Base-by-base conservation (phyloP, 2,888 invertebrate species). In the Drosophila dives region DNA sequence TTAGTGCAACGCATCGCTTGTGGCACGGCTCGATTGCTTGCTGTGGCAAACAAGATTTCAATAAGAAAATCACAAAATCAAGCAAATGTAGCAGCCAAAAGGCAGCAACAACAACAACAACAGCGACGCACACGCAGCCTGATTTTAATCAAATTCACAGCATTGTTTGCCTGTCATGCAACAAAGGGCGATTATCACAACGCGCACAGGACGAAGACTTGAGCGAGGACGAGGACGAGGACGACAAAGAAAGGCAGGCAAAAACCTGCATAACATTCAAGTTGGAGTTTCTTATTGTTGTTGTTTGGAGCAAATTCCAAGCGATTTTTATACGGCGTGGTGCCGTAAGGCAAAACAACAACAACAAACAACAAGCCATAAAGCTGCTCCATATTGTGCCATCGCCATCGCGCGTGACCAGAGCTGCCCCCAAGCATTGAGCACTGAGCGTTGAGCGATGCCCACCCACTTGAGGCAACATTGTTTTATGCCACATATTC, bases 71-170 rank as follows among this genome's bases (percentile, higher is more conserved):
- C 78, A 60, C 29, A 70, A 70, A 72, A 77, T 79, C 81, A 74
- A 77, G 73, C 73, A 72, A 81, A 81, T 73, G 70, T 73, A 74
- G 81, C 77, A 72, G 68, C 80, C 64, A 71, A 68, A 75, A 78
- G 81, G 70, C 64, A 72, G 70, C 60, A 68, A 55, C 55, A 70
- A 65, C 40, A 75, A 70, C 58, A 61, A 50, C 61, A 70, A 75
- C 75, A 72, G 64, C 62, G 78, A 81, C 77, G 75, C 77, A 80
- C 88, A 87, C 86, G 81, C 83, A 81, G 81, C 63, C 85, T 83
- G 90, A 90, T 90, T 91, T 85, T 91, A 90, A 90, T 90, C 90
- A 89, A 90, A 91, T 91, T 90, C 91, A 90, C 91, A 90, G 90
- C 90, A 90, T 90, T 90, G 90, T 90, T 90, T 91, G 89, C 81